Evolutionary conservation across 2,888 invertebrate genomes (phyloP).

Genomic region (Miltochrista miniata): DNA sequence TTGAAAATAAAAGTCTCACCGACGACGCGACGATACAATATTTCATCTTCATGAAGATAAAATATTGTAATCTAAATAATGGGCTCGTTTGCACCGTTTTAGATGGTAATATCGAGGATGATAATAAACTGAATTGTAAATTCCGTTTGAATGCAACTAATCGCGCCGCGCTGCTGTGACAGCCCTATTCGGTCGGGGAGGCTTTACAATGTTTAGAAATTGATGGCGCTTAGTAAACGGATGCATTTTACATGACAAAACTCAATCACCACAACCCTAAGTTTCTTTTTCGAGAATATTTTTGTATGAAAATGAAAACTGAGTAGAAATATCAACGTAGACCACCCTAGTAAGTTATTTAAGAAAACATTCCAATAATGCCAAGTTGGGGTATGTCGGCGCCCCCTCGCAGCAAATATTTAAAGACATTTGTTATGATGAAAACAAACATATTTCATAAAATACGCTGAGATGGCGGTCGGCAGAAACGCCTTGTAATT

Average conservation of each 20-base stretch:
- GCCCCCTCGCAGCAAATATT: conserved; percentile 56
- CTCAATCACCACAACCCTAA: conserved; percentile 48
- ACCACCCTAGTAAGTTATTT: conserved; percentile 75
- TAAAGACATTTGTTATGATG: conserved; percentile 68
- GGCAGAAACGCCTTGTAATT: conserved; percentile 79
- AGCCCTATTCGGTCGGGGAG: conserved; percentile 31
- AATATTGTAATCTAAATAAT: no score
- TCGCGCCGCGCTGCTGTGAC: conserved; percentile 34
- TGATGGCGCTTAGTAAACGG: conserved; percentile 47
- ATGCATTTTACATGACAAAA: conserved; percentile 65
- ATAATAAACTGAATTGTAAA: conserved; percentile 56
- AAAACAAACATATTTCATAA: conserved; percentile 80
- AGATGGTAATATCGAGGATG: conserved; percentile 53
- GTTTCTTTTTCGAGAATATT: conserved; percentile 20
- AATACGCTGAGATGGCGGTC: conserved; percentile 65
- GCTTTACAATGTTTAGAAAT: conserved; percentile 41
- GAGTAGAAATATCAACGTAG: conserved; percentile 47
- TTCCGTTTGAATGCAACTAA: conserved; percentile 51
- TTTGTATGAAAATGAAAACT: conserved; percentile 26
- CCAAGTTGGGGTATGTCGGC: conserved; percentile 48
- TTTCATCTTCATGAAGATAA: conserved; percentile 25
- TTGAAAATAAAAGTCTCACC: conserved; percentile 8
- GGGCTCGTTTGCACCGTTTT: conserved; percentile 51
- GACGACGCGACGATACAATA: conserved; percentile 13
- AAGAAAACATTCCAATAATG: conserved; percentile 65